Evolutionary conservation across 2,888 invertebrate genomes (phyloP), one percentile per base, ranked within the genome.

Genomic region (Drosophila rubida): DNA sequence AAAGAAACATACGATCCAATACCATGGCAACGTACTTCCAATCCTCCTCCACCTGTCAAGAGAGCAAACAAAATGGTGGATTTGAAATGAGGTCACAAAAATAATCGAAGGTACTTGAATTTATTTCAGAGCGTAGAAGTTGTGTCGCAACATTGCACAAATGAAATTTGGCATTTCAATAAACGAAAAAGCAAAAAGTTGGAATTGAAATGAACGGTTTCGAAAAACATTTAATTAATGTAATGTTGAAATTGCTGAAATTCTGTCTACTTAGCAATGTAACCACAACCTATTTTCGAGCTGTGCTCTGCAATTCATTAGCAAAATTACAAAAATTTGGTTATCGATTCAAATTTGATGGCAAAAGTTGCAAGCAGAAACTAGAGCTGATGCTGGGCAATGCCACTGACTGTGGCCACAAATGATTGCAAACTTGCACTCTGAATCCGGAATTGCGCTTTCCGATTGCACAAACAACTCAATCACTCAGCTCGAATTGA

Each of bases 21-120:
- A 99, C 98, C 97, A 98, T 91, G 60, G 95, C 95, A 65, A 99
- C 98, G 93, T 98, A 99, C 92, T 98, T 98, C 99, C 99, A 99
- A 93, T 99, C 99, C 93, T 98, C 98, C 92, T 96, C 97, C 89
- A 97, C 97, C 97, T 97, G 93, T n/a, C 8, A 4, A 25, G 19
- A 60, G n/a, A n/a, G n/a, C n/a, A n/a, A n/a, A n/a, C n/a, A n/a
- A n/a, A n/a, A n/a, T n/a, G n/a, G n/a, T n/a, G n/a, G n/a, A n/a
- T n/a, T n/a, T n/a, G n/a, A n/a, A n/a, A n/a, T n/a, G n/a, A n/a
- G n/a, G n/a, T n/a, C n/a, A n/a, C n/a, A n/a, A n/a, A n/a, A n/a
- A n/a, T n/a, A n/a, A n/a, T n/a, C n/a, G n/a, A n/a, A n/a, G n/a
- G n/a, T n/a, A n/a, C n/a, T n/a, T n/a, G n/a, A n/a, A n/a, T n/a